Evolutionary conservation across 2,888 invertebrate genomes (phyloP).

Genomic region (Drosophila falleni): DNA sequence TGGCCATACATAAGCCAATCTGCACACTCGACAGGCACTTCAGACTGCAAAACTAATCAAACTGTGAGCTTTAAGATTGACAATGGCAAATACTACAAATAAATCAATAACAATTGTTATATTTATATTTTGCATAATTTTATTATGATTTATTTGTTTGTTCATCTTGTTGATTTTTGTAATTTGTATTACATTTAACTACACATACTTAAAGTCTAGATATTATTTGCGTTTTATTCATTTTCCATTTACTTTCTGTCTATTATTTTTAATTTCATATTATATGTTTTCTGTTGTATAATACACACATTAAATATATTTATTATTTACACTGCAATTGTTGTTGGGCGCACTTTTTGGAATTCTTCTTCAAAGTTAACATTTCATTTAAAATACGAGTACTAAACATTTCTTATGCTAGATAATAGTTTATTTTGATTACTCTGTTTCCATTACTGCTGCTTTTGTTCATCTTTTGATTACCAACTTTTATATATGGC

Average conservation of each 20-base stretch:
- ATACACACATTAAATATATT: constrained; percentile 53
- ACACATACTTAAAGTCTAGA: constrained; percentile 80
- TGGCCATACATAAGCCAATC: constrained; percentile 50
- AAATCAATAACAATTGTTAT: constrained; percentile 1
- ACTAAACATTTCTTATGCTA: constrained; percentile 57
- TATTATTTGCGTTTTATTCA: constrained; percentile 31
- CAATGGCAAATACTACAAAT: constrained; percentile 5
- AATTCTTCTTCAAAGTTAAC: constrained; percentile 9
- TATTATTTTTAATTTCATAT: constrained; percentile 24
- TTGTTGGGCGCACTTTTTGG: constrained; percentile 16
- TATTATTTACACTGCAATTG: constrained; percentile 54
- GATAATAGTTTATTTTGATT: constrained; percentile 76
- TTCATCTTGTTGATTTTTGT: constrained; percentile 56
- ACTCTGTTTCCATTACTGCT: constrained; percentile 59
- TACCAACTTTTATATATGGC: constrained; percentile 44
- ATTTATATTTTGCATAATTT: constrained; percentile 72
- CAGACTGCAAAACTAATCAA: constrained; percentile 57
- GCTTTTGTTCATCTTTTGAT: constrained; percentile 37
- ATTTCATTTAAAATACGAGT: constrained; percentile 32
- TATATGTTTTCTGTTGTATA: constrained; percentile 6
- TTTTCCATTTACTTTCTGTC: constrained; percentile 16
- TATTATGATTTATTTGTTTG: constrained; percentile 77
- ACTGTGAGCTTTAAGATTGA: constrained; percentile 28
- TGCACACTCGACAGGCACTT: constrained; percentile 36
- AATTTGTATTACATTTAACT: constrained; percentile 82